Evolutionary conservation across 2,888 invertebrate species (phyloP).

Genomic region (Acleris literana): DNA sequence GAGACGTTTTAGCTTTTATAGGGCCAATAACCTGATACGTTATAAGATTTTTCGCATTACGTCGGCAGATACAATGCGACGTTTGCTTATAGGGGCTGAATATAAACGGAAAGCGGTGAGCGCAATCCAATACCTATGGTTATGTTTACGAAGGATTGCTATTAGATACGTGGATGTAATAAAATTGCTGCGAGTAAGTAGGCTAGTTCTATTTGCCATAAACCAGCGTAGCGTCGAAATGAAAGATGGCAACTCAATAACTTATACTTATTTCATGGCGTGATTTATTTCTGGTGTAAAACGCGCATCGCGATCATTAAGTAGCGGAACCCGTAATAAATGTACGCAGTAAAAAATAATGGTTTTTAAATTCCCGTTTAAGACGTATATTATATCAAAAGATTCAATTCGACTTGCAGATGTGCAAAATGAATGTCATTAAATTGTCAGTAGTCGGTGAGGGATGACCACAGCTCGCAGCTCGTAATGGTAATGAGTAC

Average conservation of each 20-base stretch:
- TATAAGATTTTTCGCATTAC: conserved; percentile 27
- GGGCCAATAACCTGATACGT: conserved; percentile 34
- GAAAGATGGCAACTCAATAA: background rate
- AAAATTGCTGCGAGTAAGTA: conserved; percentile 6
- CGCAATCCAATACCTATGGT: conserved; percentile 23
- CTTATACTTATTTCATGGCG: conserved; percentile 5
- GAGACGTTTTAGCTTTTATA: conserved; percentile 33
- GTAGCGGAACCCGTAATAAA: conserved; percentile 29
- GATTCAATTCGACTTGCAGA: conserved; percentile 41
- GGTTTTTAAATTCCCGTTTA: conserved; percentile 40
- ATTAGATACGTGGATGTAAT: conserved; percentile 32
- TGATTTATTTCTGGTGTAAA: conserved; percentile 7
- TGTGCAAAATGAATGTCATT: conserved; percentile 43
- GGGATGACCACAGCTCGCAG: conserved; percentile 35
- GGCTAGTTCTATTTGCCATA: conserved; percentile 1
- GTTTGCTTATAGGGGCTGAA: conserved; percentile 26
- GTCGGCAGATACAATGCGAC: conserved; percentile 21
- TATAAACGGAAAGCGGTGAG: conserved; percentile 22
- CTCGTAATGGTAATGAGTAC: conserved; percentile 10
- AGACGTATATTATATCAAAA: conserved; percentile 36
- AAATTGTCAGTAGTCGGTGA: conserved; percentile 40
- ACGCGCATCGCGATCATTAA: conserved; percentile 16
- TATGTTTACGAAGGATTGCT: conserved; percentile 32
- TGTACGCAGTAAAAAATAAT: conserved; percentile 35
- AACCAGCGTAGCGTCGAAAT: conserved; percentile 4